Conservation (phyloP, 2,888 invertebrate genomes). For the Prosapia bicincta region DNA sequence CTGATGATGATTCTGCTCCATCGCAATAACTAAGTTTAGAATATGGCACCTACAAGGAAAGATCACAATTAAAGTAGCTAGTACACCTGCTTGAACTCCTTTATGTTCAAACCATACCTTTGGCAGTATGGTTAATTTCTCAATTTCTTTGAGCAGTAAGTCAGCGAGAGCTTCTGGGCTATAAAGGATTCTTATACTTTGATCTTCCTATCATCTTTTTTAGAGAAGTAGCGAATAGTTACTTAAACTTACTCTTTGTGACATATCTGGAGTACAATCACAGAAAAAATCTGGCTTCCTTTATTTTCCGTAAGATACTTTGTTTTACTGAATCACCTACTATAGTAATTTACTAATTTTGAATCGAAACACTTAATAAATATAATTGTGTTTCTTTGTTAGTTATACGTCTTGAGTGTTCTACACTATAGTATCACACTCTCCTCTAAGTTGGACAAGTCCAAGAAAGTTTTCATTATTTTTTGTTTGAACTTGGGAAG, state of each 20-base stretch:
- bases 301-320: too few relatives aligned
- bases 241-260: slow-evolving; percentile 10
- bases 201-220: too few relatives aligned
- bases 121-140: too few relatives aligned
- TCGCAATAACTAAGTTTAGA: slow-evolving; percentile 28
- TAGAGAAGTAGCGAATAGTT: neutral
- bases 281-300: slow-evolving; percentile 32
- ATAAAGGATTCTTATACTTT: slow-evolving; percentile 49
- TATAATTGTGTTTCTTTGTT: neutral
- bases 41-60: slow-evolving; percentile 31
- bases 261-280: slow-evolving; percentile 31
- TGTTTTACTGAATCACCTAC: slow-evolving; percentile 32
- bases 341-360: slow-evolving; percentile 31
- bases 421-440: slow-evolving; percentile 12
- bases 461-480: slow-evolving; percentile 20
- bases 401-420: too few relatives aligned
- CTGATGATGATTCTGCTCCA: slow-evolving; percentile 33
- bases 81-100: slow-evolving; percentile 33
- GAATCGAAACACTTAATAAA: neutral
- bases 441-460: slow-evolving; percentile 9
- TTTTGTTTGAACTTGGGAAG: too few relatives aligned
- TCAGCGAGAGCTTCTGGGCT: slow-evolving; percentile 30
- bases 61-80: slow-evolving; percentile 25
- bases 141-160: slow-evolving; percentile 15
- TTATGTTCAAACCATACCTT: slow-evolving; percentile 24